Base-by-base conservation (phyloP, 2,113 vertebrate species). In the Rhabdornis inornatus region DNA sequence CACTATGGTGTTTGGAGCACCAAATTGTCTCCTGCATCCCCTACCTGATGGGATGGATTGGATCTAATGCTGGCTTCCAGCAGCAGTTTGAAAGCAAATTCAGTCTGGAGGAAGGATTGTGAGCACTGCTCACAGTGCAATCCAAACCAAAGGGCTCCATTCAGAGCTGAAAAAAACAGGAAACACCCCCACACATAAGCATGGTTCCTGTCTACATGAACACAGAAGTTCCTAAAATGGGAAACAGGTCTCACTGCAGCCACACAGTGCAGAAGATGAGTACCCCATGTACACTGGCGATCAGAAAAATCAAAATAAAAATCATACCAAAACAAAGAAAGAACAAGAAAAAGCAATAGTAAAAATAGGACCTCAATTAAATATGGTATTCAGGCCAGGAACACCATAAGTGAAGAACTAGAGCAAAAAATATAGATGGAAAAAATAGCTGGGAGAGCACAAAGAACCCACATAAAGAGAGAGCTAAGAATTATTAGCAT, bases 161-260 rank as follows among this genome's bases (percentile, higher is more conserved):
- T 79, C 33, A 30, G 52, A 83, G 19, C 2, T 15, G 64, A 60
- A 44, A 55, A 76, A 59, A 56, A 14, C 49, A 68, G 47, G 27
- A 39, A 92, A 57, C 0, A 61, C 5, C n/a, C 39, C 31, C 7
- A 33, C 0, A 0, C 17, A 17, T 33, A 61, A 9, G 9, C 45
- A 52, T 22, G 3, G 0, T 4, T 81, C 28, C 21, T 75, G 63
- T 55, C 65, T 33, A 63, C 11, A 5, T 0, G 6, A 82, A 65
- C 28, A 35, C 3, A 69, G 77, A 74, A 75, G 25, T 42, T 82
- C 17, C 52, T 66, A 20, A 69, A 89, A 71, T 30, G 19, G 47
- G 37, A 81, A 77, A 49, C 3, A 6, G 31, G 19, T 70, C 40
- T 44, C 44, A 42, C 10, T 52, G 44, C 40, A 65, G 27, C 16